Evolutionary conservation across 2,888 invertebrate species (phyloP).

Genomic region (Sturmia bella): DNA sequence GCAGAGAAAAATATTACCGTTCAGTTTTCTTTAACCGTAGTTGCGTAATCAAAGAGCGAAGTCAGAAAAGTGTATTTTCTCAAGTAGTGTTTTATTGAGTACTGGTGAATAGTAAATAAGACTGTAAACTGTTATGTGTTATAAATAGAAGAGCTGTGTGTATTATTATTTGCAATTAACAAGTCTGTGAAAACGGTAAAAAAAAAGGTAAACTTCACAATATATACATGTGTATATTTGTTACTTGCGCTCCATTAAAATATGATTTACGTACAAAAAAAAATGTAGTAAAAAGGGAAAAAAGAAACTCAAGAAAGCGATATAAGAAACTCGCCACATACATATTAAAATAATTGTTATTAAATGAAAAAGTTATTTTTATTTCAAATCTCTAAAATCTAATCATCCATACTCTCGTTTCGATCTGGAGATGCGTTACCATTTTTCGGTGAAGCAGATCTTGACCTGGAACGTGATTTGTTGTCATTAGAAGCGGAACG

Average conservation of each 20-base stretch:
- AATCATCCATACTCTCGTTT: slow-evolving; percentile 83
- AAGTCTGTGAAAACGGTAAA: no score
- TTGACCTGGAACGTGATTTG: slow-evolving; percentile 83
- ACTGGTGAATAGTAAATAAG: no score
- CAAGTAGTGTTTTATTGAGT: no score
- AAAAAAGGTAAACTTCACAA: no score
- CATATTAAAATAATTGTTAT: slow-evolving; percentile 43
- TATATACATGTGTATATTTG: neutral
- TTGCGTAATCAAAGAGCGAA: no score
- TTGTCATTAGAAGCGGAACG: slow-evolving; percentile 88
- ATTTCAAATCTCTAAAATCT: slow-evolving; percentile 68
- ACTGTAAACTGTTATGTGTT: no score
- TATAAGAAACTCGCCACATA: slow-evolving; percentile 28
- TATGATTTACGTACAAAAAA: slow-evolving; percentile 41
- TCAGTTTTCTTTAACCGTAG: no score
- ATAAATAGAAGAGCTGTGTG: no score
- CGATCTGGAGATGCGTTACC: slow-evolving; percentile 83
- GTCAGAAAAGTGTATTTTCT: no score
- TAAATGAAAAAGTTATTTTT: slow-evolving; percentile 39
- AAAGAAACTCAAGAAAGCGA: slow-evolving; percentile 27
- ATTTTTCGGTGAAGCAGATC: slow-evolving; percentile 83
- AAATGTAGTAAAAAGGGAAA: slow-evolving; percentile 13
- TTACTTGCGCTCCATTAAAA: slow-evolving; percentile 30
- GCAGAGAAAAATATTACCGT: no score
- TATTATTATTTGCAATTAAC: no score